Evolutionary conservation across 1,140 invertebrate genomes (phyloP), one percentile per base, ranked within the genome.

Genomic region (Meloidogyne floridensis): DNA sequence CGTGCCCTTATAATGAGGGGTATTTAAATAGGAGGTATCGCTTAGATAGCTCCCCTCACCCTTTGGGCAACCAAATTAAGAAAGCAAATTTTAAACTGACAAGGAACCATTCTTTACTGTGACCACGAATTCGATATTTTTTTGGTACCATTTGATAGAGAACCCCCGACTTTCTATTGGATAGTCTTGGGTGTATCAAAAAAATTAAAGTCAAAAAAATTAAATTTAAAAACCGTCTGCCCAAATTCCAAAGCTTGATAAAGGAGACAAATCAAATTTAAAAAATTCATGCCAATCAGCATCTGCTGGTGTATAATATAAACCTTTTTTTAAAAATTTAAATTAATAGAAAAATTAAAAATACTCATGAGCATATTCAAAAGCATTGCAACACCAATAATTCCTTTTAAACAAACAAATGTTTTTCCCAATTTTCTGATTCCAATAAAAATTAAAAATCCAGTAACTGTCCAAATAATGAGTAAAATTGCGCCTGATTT

Each of bases 391-490:
- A 65, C n/a, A 5, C n/a, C 59, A 65, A 65, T 65, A 13, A 65
- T 65, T 65, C 59, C 59, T 7, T 65, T 65, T 6, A 65, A 65
- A 65, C 15, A 65, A 65, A 65, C 15, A 65, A 65, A 65, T 6
- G 5, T n/a, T 65, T 65, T 65, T 11, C 59, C 59, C 5, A 65
- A 13, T 65, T n/a, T 15, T 6, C 59, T 15, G n/a, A 65, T 65
- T 65, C 59, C 59, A 65, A 6, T 65, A 7, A n/a, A 65, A n/a
- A 65, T 65, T n/a, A 65, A 65, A 65, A 65, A 65, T 65, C 59
- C 59, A n/a, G 59, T 65, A 65, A 65, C n/a, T n/a, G 59, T 15
- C 59, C 59, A 65, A 65, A 65, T 65, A 65, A 65, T 65, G n/a
- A 65, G n/a, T 65, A 65, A 65, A 65, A 65, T n/a, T 65, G 15